phyloP scores from a whole-genome alignment of 2,797 vertebrate genomes.

The Acipenser ruthenus region DNA sequence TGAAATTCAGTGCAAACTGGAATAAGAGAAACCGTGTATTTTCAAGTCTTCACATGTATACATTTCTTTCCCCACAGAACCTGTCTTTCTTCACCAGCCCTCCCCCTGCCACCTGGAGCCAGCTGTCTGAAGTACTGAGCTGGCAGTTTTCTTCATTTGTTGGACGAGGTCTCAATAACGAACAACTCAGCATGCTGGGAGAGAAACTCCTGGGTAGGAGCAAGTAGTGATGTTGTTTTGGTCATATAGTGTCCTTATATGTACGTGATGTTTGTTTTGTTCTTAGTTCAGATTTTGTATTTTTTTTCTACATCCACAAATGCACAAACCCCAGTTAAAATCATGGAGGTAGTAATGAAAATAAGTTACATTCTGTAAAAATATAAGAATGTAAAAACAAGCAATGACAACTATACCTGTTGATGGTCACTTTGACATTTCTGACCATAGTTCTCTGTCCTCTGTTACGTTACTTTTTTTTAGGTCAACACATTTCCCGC shows the following conservation, averaged over 20 bases:
- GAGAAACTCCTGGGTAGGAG: conserved; percentile 81
- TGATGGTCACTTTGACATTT: too few relatives aligned
- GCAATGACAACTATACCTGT: too few relatives aligned
- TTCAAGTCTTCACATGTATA: not conserved
- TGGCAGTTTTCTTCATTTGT: conserved; percentile 94
- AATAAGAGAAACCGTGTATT: not conserved
- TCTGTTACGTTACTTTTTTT: conserved; percentile 27
- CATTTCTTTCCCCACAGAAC: conserved; percentile 62
- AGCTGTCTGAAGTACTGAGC: conserved; percentile 88
- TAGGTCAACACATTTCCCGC: conserved; percentile 72
- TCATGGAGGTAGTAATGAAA: too few relatives aligned
- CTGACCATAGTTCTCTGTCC: too few relatives aligned
- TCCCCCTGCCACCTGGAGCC: conserved; percentile 72
- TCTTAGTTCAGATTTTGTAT: too few relatives aligned
- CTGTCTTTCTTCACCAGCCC: conserved; percentile 85
- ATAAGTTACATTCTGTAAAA: too few relatives aligned
- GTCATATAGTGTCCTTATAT: not conserved
- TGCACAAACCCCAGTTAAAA: not conserved
- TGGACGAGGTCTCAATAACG: conserved; percentile 81
- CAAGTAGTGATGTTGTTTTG: not conserved
- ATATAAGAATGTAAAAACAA: too few relatives aligned
- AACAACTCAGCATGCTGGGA: conserved; percentile 88
- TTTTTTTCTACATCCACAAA: not conserved
- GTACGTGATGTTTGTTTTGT: not conserved
- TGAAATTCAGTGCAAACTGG: too few relatives aligned